A percentile compares a stretch with the other conserved stretches of the same genome.
Conservation (phyloP, 1,140 invertebrate species). For the Portunus trituberculatus region DNA sequence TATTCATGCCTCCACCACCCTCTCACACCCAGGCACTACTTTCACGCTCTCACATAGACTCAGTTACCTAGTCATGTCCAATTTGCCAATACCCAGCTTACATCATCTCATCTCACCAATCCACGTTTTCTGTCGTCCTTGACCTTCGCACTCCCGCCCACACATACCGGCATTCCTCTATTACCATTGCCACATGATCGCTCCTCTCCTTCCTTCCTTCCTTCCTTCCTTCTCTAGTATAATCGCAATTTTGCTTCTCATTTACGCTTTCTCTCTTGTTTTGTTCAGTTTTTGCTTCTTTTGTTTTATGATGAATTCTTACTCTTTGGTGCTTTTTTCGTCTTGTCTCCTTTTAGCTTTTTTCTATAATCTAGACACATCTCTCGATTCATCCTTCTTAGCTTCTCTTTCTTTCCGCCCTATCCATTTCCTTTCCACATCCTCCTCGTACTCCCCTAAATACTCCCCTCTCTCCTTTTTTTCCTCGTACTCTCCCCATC, state of each 20-base stretch:
- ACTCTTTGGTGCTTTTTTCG: neutral
- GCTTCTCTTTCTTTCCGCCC: neutral
- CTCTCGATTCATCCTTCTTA: neutral
- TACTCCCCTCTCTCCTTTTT: neutral
- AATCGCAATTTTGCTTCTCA: too few species aligned
- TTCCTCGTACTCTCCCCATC: neutral
- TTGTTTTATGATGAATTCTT: too few species aligned
- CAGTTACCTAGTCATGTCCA: neutral
- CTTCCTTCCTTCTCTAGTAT: too few species aligned
- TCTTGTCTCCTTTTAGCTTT: neutral
- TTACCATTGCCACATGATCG: too few species aligned
- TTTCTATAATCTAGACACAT: too few species aligned
- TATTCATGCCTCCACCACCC: too few species aligned
- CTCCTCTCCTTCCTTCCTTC: neutral
- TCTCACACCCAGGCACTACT: too few species aligned
- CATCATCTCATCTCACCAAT: neutral
- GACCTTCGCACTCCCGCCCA: neutral
- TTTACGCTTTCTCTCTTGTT: too few species aligned
- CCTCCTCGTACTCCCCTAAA: too few species aligned
- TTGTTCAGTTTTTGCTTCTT: too few species aligned
- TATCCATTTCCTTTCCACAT: too few species aligned
- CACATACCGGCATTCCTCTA: slow-evolving; percentile 10
- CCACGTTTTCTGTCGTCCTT: neutral
- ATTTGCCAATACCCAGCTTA: neutral
- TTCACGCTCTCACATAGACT: neutral